A percentile compares a stretch with the other conserved stretches of the same genome.
phyloP scores from a whole-genome alignment of 2,888 invertebrate genomes.

The Mantis religiosa region DNA sequence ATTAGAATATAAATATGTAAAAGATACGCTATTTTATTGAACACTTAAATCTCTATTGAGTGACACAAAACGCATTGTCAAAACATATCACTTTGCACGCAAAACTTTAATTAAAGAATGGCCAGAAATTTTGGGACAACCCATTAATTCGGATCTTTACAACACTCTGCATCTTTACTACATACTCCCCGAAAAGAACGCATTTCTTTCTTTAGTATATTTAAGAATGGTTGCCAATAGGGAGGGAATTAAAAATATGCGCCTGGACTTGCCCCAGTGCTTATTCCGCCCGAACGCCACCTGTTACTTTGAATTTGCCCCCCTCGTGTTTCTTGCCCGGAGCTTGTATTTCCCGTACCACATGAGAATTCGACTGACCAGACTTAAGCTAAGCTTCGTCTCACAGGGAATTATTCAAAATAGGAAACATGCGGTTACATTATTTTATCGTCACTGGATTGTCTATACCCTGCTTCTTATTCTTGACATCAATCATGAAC shows the following conservation, averaged over 20 bases:
- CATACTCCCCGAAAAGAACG: background rate
- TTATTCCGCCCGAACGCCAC: slow-evolving; percentile 24
- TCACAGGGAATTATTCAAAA: background rate
- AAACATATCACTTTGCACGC: too few relatives aligned
- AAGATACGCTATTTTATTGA: too few relatives aligned
- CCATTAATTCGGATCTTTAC: too few relatives aligned
- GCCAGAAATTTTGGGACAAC: too few relatives aligned
- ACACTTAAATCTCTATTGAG: too few relatives aligned
- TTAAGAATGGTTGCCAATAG: background rate
- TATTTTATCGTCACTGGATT: background rate
- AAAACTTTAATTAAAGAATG: too few relatives aligned
- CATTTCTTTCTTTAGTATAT: background rate
- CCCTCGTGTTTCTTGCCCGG: background rate
- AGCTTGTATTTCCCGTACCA: background rate
- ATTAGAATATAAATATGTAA: too few relatives aligned
- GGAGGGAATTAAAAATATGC: slow-evolving; percentile 4
- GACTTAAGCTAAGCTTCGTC: background rate
- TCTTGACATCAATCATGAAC: too few relatives aligned
- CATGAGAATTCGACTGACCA: background rate
- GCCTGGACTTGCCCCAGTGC: background rate
- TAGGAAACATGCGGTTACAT: background rate
- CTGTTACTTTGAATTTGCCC: slow-evolving; percentile 14
- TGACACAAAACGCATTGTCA: too few relatives aligned
- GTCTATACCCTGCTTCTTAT: too few relatives aligned
- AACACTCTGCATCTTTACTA: too few relatives aligned